phyloP scores from a whole-genome alignment of 2,888 invertebrate species.

The Xylota sylvarum region DNA sequence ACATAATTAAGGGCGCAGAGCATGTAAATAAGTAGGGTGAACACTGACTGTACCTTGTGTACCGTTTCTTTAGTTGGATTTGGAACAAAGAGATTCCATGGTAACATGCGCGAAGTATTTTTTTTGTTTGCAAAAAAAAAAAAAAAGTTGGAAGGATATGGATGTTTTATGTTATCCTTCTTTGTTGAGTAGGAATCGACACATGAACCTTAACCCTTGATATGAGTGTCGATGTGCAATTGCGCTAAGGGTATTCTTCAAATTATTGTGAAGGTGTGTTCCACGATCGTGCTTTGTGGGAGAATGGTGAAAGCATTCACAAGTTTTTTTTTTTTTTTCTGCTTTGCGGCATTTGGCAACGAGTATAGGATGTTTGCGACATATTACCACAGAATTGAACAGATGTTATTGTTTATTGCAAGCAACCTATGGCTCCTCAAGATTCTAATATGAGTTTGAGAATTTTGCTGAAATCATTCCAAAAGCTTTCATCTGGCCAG shows the following conservation, averaged over 20 bases:
- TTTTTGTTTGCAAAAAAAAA: constrained; percentile 2
- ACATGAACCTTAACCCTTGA: constrained; percentile 28
- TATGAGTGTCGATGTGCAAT: not conserved
- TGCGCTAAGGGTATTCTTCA: not conserved
- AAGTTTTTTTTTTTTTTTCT: too few relatives aligned
- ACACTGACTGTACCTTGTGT: constrained; percentile 18
- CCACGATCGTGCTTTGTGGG: not conserved
- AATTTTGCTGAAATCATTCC: too few relatives aligned
- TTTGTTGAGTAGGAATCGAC: not conserved
- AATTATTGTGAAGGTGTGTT: not conserved
- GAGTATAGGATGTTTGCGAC: too few relatives aligned
- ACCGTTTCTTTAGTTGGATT: constrained; percentile 42
- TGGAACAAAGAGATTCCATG: constrained; percentile 61
- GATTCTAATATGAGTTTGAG: too few relatives aligned
- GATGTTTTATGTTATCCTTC: constrained; percentile 15
- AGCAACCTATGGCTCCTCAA: too few relatives aligned
- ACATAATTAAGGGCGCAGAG: constrained; percentile 21
- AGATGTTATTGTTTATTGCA: too few relatives aligned
- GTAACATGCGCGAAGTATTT: constrained; percentile 58
- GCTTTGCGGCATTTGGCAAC: too few relatives aligned
- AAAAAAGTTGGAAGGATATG: not conserved
- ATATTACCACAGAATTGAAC: too few relatives aligned
- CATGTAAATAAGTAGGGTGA: not conserved
- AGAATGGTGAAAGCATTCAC: too few relatives aligned
- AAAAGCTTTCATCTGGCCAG: too few relatives aligned